Base-by-base conservation (phyloP, 1,140 invertebrate genomes). In the Aphelenchoides fujianensis region DNA sequence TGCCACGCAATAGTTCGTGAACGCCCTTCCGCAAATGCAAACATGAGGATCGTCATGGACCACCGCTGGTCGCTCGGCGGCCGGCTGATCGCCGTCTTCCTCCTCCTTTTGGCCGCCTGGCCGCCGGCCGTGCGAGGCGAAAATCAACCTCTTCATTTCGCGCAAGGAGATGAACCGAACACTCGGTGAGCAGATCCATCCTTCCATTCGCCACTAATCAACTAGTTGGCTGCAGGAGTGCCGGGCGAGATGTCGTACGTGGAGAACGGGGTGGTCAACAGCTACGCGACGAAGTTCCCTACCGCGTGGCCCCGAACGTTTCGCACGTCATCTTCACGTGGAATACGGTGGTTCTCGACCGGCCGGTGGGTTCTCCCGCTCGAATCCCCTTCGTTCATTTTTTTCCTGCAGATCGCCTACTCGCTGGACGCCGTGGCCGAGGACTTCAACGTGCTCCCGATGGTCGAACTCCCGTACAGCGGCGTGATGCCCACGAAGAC, bases 121-220 rank as follows among this genome's bases (percentile, higher is more conserved):
- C n/a, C n/a, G n/a, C n/a, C n/a, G n/a, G n/a, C n/a, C n/a, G n/a
- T n/a, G n/a, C 23, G 41, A 48, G 59, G 12, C 28, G 12, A 37
- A 66, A 36, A 48, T 84, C 68, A 84, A 82, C 59, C 64, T 82
- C 55, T 82, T 76, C 63, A 84, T 82, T 62, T 71, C 73, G 32
- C 67, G 74, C 37, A 74, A 70, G 16, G 81, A 82, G 64, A 84
- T 82, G 80, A 81, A 84, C 53, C 48, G 81, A 27, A 82, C 81
- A 1, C 57, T 82, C 23, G 81, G 80, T 82, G 41, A 75, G 73
- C 67, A 3, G n/a, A 23, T n/a, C 27, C 32, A 7, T 16, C 7
- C 30, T 28, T 3, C 32, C 9, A 78, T 34, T 31, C 23, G 16
- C 31, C 3, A n/a, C 16, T 78, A 32, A 62, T 74, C n/a, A 55